Evolutionary conservation across 2,797 vertebrate species (phyloP), one percentile per base, ranked within the genome.

Genomic region (Octomys mimax): DNA sequence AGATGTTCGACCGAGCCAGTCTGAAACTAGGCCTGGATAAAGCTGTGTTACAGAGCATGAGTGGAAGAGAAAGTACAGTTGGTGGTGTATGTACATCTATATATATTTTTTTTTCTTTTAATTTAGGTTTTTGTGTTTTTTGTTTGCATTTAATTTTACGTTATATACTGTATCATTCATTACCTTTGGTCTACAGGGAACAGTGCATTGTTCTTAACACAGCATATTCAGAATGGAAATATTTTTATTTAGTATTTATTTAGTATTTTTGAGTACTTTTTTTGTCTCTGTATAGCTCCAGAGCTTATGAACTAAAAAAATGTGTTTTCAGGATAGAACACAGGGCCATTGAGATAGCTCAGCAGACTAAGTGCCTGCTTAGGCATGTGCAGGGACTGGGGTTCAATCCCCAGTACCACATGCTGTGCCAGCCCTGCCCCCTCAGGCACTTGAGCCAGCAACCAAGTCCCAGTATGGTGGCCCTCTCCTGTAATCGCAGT

Each of bases 1-100:
- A 99, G 97, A 99, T 99, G 99, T 99, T 99, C 86, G 99, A 99
- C 98, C 99, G 99, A 39, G 99, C 99, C 96, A 99, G 99, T 96
- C 99, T 99, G 96, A 99, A 99, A 96, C 98, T 99, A 98, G 99
- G 99, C 39, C 98, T 99, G 95, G 99, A 99, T 98, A 99, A 99
- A 97, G 99, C 99, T 4, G 99, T 99, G 92, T 95, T 99, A 93
- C 99, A 99, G 98, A 99, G 99, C 98, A 99, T 99, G 99, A 99
- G 99, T 52, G 99, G 99, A 93, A 99, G 99, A 95, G 99, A 99
- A 96, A 99, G 99, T 98, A 99, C 99, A 96, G 98, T 99, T 18
- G 99, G 99, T 89, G 99, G 99, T 93, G 99, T 99, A 98, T 61
- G 99, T 98, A 96, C 86, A 97, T 66, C 78, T 93, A 13, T n/a